phyloP scores from a whole-genome alignment of 1,140 invertebrate species.

The Oryctes rhinoceros region DNA sequence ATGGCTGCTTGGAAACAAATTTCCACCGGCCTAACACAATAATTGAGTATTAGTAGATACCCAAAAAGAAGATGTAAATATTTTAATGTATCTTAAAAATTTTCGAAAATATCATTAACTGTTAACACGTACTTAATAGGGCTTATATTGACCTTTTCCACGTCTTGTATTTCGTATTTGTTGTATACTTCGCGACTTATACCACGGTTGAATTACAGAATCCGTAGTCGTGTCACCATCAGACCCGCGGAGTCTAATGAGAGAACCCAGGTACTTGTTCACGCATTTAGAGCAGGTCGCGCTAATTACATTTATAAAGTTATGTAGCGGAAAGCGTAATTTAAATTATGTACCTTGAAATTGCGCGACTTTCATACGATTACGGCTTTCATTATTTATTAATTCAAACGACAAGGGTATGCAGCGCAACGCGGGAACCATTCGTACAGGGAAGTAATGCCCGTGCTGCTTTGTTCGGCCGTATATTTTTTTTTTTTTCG shows the following conservation, averaged over 20 bases:
- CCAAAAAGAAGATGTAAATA: too few relatives aligned
- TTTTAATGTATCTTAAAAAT: too few relatives aligned
- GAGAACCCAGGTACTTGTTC: slow-evolving; percentile 21
- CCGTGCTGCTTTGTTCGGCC: background rate
- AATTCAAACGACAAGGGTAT: slow-evolving; percentile 27
- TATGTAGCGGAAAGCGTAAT: slow-evolving; percentile 27
- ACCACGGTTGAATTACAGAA: background rate
- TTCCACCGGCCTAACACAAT: too few relatives aligned
- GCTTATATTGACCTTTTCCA: background rate
- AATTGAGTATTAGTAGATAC: too few relatives aligned
- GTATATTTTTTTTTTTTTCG: too few relatives aligned
- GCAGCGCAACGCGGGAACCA: background rate
- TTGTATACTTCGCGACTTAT: background rate
- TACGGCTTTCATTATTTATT: slow-evolving; percentile 41
- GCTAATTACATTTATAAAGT: slow-evolving; percentile 41
- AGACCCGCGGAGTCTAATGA: slow-evolving; percentile 25
- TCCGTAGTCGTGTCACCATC: slow-evolving; percentile 1
- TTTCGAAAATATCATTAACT: too few relatives aligned
- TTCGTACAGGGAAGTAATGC: background rate
- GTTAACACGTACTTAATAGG: too few relatives aligned
- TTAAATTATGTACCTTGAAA: slow-evolving; percentile 40
- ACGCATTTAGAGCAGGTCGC: slow-evolving; percentile 34
- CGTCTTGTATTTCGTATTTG: background rate
- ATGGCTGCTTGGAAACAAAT: too few relatives aligned
- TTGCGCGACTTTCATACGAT: slow-evolving; percentile 37